Evolutionary conservation across 2,797 vertebrate genomes (phyloP).

Genomic region (Sebastes hopkinsi): DNA sequence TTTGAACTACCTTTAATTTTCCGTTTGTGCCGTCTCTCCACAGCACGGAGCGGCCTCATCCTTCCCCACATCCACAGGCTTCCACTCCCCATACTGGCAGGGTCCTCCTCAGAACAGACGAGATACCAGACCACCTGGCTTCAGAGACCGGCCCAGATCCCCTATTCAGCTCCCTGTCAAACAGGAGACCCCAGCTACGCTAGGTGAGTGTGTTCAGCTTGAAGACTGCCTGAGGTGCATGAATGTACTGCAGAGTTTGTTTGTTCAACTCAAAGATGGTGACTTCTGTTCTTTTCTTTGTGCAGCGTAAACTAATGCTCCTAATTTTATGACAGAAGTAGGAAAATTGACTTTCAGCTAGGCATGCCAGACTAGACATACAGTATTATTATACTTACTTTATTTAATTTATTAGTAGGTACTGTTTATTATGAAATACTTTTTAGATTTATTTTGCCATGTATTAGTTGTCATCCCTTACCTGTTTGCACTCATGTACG

Average conservation of each 20-base stretch:
- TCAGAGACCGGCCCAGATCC: constrained; percentile 94
- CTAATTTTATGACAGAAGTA: not conserved
- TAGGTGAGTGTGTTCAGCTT: constrained; percentile 76
- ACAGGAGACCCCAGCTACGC: constrained; percentile 87
- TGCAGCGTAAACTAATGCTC: not conserved
- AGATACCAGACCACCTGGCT: constrained; percentile 90
- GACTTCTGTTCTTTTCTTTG: not conserved
- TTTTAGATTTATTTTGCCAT: not conserved
- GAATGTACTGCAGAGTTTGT: not conserved
- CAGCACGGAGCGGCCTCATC: constrained; percentile 96
- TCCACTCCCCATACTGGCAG: constrained; percentile 96
- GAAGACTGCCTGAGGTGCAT: not conserved
- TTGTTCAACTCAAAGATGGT: not conserved
- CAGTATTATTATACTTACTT: not conserved
- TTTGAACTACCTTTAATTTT: constrained; percentile 35
- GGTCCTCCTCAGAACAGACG: constrained; percentile 94
- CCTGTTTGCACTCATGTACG: not conserved
- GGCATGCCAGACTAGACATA: not conserved
- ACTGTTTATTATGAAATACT: not conserved
- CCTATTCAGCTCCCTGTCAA: constrained; percentile 94
- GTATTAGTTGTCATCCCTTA: not conserved
- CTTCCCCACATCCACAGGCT: constrained; percentile 91
- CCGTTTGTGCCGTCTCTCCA: constrained; percentile 74
- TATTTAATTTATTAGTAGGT: not conserved
- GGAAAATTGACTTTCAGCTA: not conserved